phyloP scores from a whole-genome alignment of 1,140 invertebrate genomes.

The Drosophila pseudoobscura region DNA sequence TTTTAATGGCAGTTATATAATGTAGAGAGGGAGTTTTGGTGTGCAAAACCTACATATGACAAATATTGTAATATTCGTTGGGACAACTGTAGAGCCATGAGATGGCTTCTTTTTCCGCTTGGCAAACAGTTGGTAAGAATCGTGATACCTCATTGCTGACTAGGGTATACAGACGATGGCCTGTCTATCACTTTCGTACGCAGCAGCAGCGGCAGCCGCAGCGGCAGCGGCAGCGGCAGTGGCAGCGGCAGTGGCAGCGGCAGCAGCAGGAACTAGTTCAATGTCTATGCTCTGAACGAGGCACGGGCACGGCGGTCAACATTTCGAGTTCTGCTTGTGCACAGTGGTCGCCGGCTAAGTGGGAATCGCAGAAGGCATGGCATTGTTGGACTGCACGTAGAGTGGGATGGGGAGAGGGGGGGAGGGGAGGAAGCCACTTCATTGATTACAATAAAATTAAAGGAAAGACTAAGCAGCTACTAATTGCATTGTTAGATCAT shows the following conservation, averaged over 20 bases:
- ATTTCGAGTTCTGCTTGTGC: constrained; percentile 11
- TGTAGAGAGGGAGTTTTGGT: no score
- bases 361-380: neutral
- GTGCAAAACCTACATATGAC: no score
- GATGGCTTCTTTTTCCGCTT: neutral
- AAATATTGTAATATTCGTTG: no score
- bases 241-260: no score
- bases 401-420: no score
- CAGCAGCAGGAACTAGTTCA: constrained; percentile 62
- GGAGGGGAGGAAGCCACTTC: neutral
- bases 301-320: constrained; percentile 18
- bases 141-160: no score
- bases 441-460: constrained; percentile 4
- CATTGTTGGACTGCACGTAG: no score
- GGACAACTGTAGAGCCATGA: no score
- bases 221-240: no score
- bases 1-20: no score
- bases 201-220: constrained; percentile 11
- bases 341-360: constrained; percentile 23
- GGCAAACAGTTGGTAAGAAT: neutral
- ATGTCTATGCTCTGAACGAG: constrained; percentile 41
- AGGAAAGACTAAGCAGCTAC: constrained; percentile 14
- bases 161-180: constrained; percentile 2
- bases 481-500: constrained; percentile 20
- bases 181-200: constrained; percentile 28